These are phyloP conservation scores for Xanthia togata DNA, from an alignment of 2,888 invertebrate genomes.

Conservation along the genomic window DNA sequence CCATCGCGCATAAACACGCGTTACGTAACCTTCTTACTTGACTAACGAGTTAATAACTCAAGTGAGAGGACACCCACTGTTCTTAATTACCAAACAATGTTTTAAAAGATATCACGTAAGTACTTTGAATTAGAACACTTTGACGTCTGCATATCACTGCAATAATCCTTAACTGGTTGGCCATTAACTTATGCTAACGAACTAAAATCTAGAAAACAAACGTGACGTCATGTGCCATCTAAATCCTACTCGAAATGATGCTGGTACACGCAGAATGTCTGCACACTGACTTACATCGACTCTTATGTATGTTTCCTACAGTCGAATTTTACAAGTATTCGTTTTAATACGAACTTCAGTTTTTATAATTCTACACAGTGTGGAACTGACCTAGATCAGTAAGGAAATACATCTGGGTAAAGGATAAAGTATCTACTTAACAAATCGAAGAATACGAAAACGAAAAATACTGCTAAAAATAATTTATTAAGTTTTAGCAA, in stretches of 20 bases:
- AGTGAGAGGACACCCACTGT: slow-evolving; percentile 50
- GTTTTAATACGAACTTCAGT: slow-evolving; percentile 7
- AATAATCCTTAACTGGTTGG: slow-evolving; percentile 14
- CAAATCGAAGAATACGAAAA: slow-evolving; percentile 67
- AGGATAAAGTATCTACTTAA: slow-evolving; percentile 10
- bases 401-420: slow-evolving; percentile 11
- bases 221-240: slow-evolving; percentile 23
- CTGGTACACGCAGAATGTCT: slow-evolving; percentile 11
- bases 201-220: slow-evolving; percentile 19
- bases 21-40: slow-evolving; percentile 51
- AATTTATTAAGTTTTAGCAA: slow-evolving; percentile 88
- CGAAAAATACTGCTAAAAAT: slow-evolving; percentile 84
- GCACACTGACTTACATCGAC: background rate
- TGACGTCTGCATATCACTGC: slow-evolving; percentile 8
- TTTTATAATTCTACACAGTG: background rate
- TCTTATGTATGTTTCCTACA: slow-evolving; percentile 2
- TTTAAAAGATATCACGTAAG: slow-evolving; percentile 27
- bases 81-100: slow-evolving; percentile 40
- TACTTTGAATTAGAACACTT: slow-evolving; percentile 21
- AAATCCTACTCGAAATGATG: slow-evolving; percentile 17
- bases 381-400: slow-evolving; percentile 3
- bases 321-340: background rate
- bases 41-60: slow-evolving; percentile 53
- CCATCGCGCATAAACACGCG: slow-evolving; percentile 46
- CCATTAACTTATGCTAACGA: slow-evolving; percentile 27